These are phyloP conservation scores for Lampropteryx suffumata DNA, from an alignment of 2,888 invertebrate species.

Conservation along the genomic window DNA sequence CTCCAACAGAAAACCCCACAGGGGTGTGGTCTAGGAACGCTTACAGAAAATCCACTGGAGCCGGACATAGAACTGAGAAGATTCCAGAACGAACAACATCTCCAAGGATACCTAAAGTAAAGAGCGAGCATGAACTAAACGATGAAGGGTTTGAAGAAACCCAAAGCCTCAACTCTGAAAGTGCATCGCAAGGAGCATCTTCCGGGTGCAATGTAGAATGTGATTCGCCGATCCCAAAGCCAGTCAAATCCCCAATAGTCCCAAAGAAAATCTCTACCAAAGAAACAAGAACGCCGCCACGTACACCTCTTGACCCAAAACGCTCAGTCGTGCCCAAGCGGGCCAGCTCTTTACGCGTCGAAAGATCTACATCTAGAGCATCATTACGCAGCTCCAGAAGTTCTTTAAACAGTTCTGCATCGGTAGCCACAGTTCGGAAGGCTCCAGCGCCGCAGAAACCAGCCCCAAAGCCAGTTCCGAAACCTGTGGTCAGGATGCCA, in stretches of 20 bases:
- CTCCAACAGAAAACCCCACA: conserved; percentile 84
- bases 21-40: conserved; percentile 82
- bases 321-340: conserved; percentile 57
- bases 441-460: conserved; percentile 79
- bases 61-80: conserved; percentile 50
- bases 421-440: conserved; percentile 90
- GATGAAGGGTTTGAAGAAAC: conserved; percentile 97
- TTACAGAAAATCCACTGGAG: conserved; percentile 63
- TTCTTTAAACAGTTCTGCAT: conserved; percentile 91
- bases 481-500: conserved; percentile 63
- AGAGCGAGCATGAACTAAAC: conserved; percentile 87
- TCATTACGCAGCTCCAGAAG: conserved; percentile 92
- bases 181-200: conserved; percentile 92
- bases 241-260: conserved; percentile 58
- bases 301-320: conserved; percentile 58
- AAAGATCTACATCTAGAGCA: conserved; percentile 89
- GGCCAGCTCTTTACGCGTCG: conserved; percentile 83
- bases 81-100: conserved; percentile 64
- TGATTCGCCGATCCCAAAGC: conserved; percentile 79
- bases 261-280: conserved; percentile 81
- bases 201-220: conserved; percentile 88
- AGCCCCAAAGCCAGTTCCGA: conserved; percentile 75
- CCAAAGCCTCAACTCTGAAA: conserved; percentile 93
- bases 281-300: conserved; percentile 69
- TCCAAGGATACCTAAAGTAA: conserved; percentile 78